Evolutionary conservation across 2,113 vertebrate genomes (phyloP).

Genomic region (Danionella cerebrum): DNA sequence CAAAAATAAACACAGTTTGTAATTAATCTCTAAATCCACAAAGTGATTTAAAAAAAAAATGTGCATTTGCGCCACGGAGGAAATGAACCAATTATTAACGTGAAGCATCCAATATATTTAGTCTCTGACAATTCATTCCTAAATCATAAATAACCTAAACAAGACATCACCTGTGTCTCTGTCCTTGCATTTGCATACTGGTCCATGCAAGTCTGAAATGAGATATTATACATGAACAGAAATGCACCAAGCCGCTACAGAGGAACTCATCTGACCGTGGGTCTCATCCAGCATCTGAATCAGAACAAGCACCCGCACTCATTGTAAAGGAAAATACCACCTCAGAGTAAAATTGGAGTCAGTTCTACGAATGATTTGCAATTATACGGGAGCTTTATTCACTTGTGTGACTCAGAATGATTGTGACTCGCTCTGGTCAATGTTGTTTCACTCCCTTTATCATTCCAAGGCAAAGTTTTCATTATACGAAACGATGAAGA

Average conservation of each 20-base stretch:
- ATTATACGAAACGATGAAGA: conserved; percentile 48
- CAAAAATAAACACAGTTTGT: conserved; percentile 35
- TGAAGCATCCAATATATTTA: neutral
- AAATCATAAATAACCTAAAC: neutral
- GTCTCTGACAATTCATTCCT: neutral
- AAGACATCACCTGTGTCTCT: neutral
- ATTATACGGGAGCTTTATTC: conserved; percentile 30
- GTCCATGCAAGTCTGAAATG: neutral
- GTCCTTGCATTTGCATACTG: neutral
- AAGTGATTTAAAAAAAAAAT: neutral
- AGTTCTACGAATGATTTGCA: conserved; percentile 31
- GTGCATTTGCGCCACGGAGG: neutral
- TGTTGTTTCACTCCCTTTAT: conserved; percentile 36
- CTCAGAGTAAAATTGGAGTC: conserved; percentile 33
- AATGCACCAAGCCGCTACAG: neutral
- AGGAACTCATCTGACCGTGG: conserved; percentile 15
- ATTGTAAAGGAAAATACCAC: conserved; percentile 6
- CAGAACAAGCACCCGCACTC: neutral
- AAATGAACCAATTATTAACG: neutral
- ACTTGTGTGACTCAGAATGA: conserved; percentile 30
- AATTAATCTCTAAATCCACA: conserved; percentile 35
- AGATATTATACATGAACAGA: conserved; percentile 19
- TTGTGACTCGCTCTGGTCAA: conserved; percentile 10
- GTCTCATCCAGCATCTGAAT: conserved; percentile 7
- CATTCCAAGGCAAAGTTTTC: conserved; percentile 43